Conservation (phyloP, 1,140 invertebrate genomes). For the Phymastichus coffea region DNA sequence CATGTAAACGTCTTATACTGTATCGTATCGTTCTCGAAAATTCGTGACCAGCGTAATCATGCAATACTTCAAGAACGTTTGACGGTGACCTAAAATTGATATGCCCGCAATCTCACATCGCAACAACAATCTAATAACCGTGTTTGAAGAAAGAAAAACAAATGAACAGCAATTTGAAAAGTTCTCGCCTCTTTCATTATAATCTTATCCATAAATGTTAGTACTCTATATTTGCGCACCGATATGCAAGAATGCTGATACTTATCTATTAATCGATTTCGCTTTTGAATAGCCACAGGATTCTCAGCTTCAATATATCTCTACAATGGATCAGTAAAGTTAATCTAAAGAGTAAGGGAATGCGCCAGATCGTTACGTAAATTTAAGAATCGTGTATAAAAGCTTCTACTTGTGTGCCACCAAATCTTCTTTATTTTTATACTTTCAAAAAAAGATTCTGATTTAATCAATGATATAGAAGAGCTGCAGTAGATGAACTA, state of each 20-base stretch:
- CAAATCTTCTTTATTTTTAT: background rate
- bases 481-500: background rate
- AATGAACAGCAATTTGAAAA: no score
- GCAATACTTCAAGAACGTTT: background rate
- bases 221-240: no score
- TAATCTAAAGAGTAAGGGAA: background rate
- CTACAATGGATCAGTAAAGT: constrained; percentile 6
- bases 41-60: constrained; percentile 14
- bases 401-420: no score
- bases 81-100: background rate
- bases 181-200: no score
- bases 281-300: background rate
- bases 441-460: background rate
- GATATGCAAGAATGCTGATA: background rate
- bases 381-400: background rate
- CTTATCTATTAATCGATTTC: constrained; percentile 9
- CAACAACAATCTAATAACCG: no score
- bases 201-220: background rate
- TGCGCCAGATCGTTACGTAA: constrained; percentile 5
- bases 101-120: background rate
- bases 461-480: no score
- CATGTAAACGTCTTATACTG: no score
- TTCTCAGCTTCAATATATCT: constrained; percentile 6
- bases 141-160: no score
- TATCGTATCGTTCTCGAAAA: background rate